Evolutionary conservation across 2,113 vertebrate species (phyloP).

Genomic region (Sisor rabdophorus): DNA sequence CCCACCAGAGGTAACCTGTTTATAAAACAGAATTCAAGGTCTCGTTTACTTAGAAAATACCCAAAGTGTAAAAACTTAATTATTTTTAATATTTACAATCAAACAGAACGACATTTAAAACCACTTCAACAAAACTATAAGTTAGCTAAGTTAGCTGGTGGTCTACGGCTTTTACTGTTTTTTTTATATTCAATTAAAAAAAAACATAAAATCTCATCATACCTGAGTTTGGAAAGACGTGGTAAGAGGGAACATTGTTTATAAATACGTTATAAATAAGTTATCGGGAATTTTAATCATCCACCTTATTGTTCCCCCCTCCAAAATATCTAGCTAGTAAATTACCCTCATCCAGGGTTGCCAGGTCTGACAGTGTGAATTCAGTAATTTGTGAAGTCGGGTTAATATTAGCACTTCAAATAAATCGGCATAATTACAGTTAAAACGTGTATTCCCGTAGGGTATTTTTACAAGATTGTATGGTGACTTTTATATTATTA

Average conservation of each 20-base stretch:
- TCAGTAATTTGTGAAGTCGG: no score
- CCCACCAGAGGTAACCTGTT: no score
- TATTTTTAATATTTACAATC: no score
- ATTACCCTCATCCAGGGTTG: not conserved
- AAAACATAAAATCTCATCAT: not conserved
- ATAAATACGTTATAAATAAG: not conserved
- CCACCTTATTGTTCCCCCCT: constrained; percentile 23
- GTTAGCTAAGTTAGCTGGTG: not conserved
- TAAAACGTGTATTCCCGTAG: no score
- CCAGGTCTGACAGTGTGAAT: not conserved
- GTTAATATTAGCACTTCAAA: no score
- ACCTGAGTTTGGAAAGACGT: constrained; percentile 41
- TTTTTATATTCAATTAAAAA: not conserved
- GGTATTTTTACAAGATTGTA: no score
- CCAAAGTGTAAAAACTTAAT: not conserved
- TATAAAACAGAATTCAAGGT: not conserved
- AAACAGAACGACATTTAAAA: not conserved
- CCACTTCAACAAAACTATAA: not conserved
- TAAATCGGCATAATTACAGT: no score
- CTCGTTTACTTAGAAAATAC: not conserved
- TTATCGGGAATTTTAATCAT: not conserved
- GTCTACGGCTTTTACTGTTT: not conserved
- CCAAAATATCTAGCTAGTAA: not conserved
- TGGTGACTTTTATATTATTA: no score
- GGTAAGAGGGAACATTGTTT: constrained; percentile 31